Evolutionary conservation across 1,140 invertebrate genomes (phyloP), one percentile per base, ranked within the genome.

Genomic region (Procambarus virginalis): DNA sequence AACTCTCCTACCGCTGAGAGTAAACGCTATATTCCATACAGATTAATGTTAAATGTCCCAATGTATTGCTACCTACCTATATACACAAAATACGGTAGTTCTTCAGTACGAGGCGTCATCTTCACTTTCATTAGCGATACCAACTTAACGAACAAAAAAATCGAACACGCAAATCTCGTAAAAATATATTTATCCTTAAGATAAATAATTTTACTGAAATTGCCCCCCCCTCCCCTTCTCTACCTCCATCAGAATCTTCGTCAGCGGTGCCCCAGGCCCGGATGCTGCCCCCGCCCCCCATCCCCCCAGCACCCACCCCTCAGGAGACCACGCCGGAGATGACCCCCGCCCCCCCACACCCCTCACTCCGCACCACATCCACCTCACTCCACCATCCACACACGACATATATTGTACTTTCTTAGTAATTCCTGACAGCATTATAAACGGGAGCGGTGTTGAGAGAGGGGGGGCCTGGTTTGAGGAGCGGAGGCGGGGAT

Each of bases 251-350:
- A 73, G n/a, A 73, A 34, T 73, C 68, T 73, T 73, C 22, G 68
- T 73, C 68, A 81, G 78, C 22, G 73, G 49, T 75, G 86, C 86
- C 86, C 86, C 46, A 75, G 86, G 86, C 86, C 86, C 86, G 86
- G 86, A 88, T 88, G 86, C 64, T 81, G 86, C 46, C n/a, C 78
- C 79, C 68, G 34, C 49, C 84, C 58, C 78, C 85, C 77, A n/a
- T 79, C 76, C 76, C 58, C 76, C 45, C 76, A 55, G 8, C 17
- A 4, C 60, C 60, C 17, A 64, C 60, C 70, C 49, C 73, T 45
- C 34, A 84, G 83, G 75, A 76, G 73, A 85, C 48, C 70, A 76
- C 73, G 75, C 73, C 51, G 70, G 84, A 85, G 70, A 77, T 76
- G 73, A 68, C 70, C 49, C 83, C 48, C 51, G 51, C 55, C 51